Conservation (phyloP, 2,797 vertebrate species). For the Vireo griseus region DNA sequence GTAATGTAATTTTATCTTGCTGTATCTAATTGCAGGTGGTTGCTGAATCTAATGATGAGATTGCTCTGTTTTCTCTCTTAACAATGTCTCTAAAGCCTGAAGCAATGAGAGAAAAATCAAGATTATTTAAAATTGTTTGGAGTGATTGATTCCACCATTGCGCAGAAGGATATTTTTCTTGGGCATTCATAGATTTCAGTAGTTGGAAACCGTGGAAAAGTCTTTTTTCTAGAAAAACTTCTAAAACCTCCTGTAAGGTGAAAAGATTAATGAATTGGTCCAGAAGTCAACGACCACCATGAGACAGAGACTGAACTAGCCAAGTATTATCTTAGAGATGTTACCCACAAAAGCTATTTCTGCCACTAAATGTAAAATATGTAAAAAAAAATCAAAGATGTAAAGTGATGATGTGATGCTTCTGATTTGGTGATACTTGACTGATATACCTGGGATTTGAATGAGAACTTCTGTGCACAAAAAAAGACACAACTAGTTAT, state of each 20-base stretch:
- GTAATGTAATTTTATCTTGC: conserved; percentile 53
- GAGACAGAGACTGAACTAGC: not conserved
- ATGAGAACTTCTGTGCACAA: not conserved
- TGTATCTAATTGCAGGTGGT: conserved; percentile 37
- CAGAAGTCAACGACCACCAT: not conserved
- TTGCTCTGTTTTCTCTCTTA: conserved; percentile 4
- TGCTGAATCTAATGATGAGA: conserved; percentile 21
- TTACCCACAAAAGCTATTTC: not conserved
- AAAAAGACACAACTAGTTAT: not conserved
- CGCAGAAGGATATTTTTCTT: not conserved
- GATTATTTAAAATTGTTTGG: not conserved
- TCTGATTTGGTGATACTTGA: not conserved
- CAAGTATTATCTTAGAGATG: not conserved
- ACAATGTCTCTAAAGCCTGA: not conserved
- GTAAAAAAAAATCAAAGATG: not conserved
- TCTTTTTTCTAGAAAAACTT: not conserved
- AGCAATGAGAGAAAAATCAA: not conserved
- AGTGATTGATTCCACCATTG: not conserved
- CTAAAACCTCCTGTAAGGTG: not conserved
- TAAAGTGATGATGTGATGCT: not conserved
- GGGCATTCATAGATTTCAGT: not conserved
- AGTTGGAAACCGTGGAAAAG: not conserved
- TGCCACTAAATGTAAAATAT: not conserved
- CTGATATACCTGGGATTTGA: not conserved
- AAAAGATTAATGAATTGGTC: not conserved